Conservation (phyloP, 2,797 vertebrate genomes). For the Megaceryle alcyon region DNA sequence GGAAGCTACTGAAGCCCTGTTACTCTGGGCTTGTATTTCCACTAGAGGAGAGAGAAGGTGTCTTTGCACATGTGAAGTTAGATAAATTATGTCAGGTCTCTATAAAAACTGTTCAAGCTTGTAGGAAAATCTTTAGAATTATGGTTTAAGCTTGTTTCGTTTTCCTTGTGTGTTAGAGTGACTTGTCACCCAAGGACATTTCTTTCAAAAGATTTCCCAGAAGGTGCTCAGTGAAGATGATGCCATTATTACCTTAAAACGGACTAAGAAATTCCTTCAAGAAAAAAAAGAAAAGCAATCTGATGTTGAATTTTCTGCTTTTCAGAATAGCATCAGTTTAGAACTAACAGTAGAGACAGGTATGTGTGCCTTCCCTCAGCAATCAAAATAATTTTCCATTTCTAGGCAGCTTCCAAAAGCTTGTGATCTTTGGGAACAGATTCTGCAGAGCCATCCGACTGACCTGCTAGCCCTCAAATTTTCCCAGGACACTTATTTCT, state of each 20-base stretch:
- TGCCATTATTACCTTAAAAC: background rate
- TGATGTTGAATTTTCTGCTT: background rate
- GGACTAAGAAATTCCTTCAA: background rate
- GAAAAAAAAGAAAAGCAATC: background rate
- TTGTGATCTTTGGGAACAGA: slow-evolving; percentile 88
- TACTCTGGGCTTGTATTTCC: background rate
- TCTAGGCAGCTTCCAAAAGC: slow-evolving; percentile 85
- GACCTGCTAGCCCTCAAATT: slow-evolving; percentile 93
- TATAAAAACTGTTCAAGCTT: background rate
- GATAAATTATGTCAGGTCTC: background rate
- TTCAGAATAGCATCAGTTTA: background rate
- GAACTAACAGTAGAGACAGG: background rate
- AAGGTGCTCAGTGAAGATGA: background rate
- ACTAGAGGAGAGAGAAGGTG: background rate
- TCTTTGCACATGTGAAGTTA: background rate
- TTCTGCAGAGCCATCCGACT: slow-evolving; percentile 88
- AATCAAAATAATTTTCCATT: background rate
- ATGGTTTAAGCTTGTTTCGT: background rate
- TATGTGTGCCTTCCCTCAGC: background rate
- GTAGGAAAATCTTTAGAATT: background rate
- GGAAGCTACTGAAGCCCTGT: background rate
- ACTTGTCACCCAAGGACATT: background rate
- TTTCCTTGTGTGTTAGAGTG: background rate
- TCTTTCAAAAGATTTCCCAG: background rate
- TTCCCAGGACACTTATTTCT: slow-evolving; percentile 90